Conservation (phyloP, 2,888 invertebrate genomes). For the Scaptodrosophila latifasciaeformis region DNA sequence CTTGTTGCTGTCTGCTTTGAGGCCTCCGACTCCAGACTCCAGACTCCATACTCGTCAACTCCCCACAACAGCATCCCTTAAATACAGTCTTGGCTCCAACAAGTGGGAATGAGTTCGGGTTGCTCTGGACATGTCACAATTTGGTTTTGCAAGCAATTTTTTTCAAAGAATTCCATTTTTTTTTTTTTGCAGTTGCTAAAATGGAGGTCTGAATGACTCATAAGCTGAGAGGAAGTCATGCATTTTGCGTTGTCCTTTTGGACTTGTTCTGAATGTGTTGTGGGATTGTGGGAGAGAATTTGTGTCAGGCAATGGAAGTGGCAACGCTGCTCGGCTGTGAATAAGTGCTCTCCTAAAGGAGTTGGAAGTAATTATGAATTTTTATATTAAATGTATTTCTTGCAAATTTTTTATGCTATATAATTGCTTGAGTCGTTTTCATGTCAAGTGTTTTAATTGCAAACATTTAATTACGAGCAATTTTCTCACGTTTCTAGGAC, state of each 20-base stretch:
- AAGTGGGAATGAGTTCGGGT: too few relatives aligned
- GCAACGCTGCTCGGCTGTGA: slow-evolving; percentile 11
- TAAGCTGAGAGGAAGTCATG: neutral
- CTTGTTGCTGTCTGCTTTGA: too few relatives aligned
- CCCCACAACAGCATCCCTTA: too few relatives aligned
- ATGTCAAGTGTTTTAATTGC: slow-evolving; percentile 28
- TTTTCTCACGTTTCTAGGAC: slow-evolving; percentile 47
- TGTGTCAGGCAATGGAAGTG: slow-evolving; percentile 56
- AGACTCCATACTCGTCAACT: too few relatives aligned
- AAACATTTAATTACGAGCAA: slow-evolving; percentile 9
- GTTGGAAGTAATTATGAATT: slow-evolving; percentile 43
- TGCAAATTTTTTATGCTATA: neutral
- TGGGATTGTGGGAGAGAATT: slow-evolving; percentile 49
- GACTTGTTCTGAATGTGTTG: neutral
- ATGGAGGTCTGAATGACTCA: neutral
- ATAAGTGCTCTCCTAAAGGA: slow-evolving; percentile 49
- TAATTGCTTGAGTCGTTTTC: too few relatives aligned
- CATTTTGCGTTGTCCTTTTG: neutral
- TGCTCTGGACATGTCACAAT: slow-evolving; percentile 54
- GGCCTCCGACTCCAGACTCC: too few relatives aligned
- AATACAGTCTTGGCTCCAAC: too few relatives aligned
- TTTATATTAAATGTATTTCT: slow-evolving; percentile 23
- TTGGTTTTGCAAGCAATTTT: slow-evolving; percentile 39
- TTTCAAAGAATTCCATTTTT: slow-evolving; percentile 47
- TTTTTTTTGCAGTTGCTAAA: neutral